A percentile compares a stretch with the other conserved stretches of the same genome.
phyloP scores from a whole-genome alignment of 2,113 vertebrate genomes.

The Pomatorhinus ruficollis region DNA sequence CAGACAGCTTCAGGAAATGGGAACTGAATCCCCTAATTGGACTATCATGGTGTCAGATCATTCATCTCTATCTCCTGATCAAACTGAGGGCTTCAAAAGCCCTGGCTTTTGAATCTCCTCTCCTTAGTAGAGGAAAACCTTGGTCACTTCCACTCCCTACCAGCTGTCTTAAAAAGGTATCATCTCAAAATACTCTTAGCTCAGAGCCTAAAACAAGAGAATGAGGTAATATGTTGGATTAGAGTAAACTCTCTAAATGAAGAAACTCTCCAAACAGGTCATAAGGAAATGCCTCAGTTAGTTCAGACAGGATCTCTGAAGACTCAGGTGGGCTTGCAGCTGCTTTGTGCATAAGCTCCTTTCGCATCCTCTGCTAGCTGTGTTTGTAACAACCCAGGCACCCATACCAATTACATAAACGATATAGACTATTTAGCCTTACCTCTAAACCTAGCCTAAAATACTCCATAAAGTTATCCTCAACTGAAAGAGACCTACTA shows the following conservation, averaged over 20 bases:
- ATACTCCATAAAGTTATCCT: neutral
- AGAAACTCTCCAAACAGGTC: neutral
- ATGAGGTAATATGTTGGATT: neutral
- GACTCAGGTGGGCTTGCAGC: neutral
- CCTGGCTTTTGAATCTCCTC: neutral
- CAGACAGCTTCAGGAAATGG: neutral
- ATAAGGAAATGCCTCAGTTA: neutral
- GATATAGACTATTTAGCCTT: rapidly evolving
- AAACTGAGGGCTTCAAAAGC: neutral
- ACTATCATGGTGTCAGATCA: neutral
- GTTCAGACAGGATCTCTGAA: neutral
- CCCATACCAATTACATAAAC: neutral
- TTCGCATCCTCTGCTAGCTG: neutral
- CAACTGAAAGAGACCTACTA: neutral
- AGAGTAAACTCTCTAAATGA: neutral
- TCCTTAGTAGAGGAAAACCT: neutral
- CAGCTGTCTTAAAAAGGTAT: neutral
- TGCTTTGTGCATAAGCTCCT: rapidly evolving
- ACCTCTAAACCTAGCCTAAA: neutral
- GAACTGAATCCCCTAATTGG: neutral
- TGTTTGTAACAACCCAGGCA: neutral
- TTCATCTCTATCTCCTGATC: neutral
- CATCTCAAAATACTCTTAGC: neutral
- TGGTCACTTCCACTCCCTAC: neutral
- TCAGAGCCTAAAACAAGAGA: neutral